These are phyloP conservation scores for Pseudeuparius sepicola DNA, from an alignment of 2,888 invertebrate genomes.

Conservation along the genomic window DNA sequence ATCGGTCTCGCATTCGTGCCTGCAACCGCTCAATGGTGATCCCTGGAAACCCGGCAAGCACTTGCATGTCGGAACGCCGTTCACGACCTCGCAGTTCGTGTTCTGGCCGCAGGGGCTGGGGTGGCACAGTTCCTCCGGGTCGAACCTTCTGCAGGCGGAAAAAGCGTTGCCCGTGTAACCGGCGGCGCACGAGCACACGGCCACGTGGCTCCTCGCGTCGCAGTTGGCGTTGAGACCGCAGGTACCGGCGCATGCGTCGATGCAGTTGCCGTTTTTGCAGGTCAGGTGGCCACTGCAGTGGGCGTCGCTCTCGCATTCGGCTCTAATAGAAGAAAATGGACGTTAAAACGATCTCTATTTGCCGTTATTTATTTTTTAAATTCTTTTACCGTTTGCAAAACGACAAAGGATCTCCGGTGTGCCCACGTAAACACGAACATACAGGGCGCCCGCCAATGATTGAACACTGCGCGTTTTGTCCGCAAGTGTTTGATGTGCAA, in stretches of 20 bases:
- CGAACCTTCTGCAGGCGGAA: slow-evolving; percentile 56
- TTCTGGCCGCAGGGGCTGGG: slow-evolving; percentile 75
- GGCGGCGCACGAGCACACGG: slow-evolving; percentile 67
- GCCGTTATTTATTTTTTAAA: slow-evolving; percentile 1
- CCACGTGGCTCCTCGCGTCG: slow-evolving; percentile 65
- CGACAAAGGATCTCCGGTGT: slow-evolving; percentile 68
- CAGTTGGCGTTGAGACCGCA: slow-evolving; percentile 72
- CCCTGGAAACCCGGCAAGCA: slow-evolving; percentile 69
- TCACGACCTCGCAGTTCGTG: slow-evolving; percentile 70
- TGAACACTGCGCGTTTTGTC: slow-evolving; percentile 58
- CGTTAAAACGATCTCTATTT: too few relatives aligned
- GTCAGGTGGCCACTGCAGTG: slow-evolving; percentile 65
- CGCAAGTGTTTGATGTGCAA: slow-evolving; percentile 52
- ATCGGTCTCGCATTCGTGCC: slow-evolving; percentile 74
- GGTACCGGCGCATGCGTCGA: slow-evolving; percentile 66
- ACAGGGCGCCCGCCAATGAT: slow-evolving; percentile 58
- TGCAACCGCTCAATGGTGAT: slow-evolving; percentile 66
- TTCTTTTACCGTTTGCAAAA: slow-evolving; percentile 47
- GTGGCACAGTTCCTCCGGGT: slow-evolving; percentile 75
- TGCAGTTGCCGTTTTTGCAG: slow-evolving; percentile 67
- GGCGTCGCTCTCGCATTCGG: slow-evolving; percentile 50
- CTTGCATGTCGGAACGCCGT: slow-evolving; percentile 67
- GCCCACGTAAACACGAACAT: slow-evolving; percentile 68
- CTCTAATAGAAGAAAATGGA: slow-evolving; percentile 19
- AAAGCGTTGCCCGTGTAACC: slow-evolving; percentile 76